These are phyloP conservation scores for cat (Felis catus) DNA, from an alignment of 2,113 vertebrate species.

Conservation along the genomic window DNA sequence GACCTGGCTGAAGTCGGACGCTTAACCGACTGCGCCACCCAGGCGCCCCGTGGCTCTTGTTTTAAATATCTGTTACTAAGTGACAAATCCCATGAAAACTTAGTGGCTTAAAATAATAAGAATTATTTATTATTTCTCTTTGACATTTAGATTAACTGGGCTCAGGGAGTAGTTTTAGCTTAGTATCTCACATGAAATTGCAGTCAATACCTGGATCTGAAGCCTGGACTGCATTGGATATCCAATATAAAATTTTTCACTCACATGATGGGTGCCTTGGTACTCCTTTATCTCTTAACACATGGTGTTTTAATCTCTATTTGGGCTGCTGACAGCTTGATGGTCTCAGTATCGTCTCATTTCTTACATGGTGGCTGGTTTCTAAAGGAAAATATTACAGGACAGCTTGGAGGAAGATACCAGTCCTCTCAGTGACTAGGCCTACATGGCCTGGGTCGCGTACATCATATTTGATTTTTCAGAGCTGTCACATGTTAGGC, in stretches of 20 bases:
- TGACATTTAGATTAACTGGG: neutral
- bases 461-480: neutral
- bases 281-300: neutral
- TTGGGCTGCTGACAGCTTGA: neutral
- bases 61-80: neutral
- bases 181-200: neutral
- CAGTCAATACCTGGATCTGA: neutral
- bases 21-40: too few species aligned
- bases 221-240: too few species aligned
- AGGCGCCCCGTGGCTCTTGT: neutral
- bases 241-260: neutral
- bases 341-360: neutral
- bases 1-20: too few species aligned
- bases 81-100: neutral
- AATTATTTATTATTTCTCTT: neutral
- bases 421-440: neutral
- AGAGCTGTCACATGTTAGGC: neutral
- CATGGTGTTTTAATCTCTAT: neutral
- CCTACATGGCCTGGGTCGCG: neutral
- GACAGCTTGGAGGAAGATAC: neutral
- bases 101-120: neutral
- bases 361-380: neutral
- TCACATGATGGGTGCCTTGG: neutral
- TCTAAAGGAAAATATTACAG: neutral
- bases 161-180: neutral